Evolutionary conservation across 2,888 invertebrate genomes (phyloP).

Genomic region (Mechanitis messenoides): DNA sequence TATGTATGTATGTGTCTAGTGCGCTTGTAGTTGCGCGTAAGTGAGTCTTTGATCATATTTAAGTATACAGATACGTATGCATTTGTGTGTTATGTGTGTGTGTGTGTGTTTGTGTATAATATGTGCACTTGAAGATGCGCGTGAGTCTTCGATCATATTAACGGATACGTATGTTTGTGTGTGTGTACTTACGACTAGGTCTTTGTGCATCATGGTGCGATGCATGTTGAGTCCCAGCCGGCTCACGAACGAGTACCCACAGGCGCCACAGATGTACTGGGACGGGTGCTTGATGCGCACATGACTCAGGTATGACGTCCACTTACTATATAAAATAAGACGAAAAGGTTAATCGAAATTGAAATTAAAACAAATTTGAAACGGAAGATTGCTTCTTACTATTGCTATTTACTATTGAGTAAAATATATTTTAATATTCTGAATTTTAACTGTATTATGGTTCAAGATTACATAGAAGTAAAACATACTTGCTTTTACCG

Average conservation of each 20-base stretch:
- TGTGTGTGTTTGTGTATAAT: neutral
- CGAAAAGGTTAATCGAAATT: neutral
- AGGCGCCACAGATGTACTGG: conserved; percentile 61
- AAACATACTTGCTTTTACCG: too few species aligned
- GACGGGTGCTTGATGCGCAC: conserved; percentile 70
- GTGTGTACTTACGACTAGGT: conserved; percentile 38
- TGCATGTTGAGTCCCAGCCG: conserved; percentile 64
- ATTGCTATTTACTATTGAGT: too few species aligned
- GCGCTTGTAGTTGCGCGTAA: neutral
- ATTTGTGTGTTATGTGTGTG: neutral
- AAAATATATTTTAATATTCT: too few species aligned
- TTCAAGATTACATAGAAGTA: too few species aligned
- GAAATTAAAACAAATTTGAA: neutral
- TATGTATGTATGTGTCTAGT: conserved; percentile 5
- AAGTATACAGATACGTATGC: neutral
- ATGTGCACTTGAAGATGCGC: neutral
- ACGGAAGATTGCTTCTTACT: too few species aligned
- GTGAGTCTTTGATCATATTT: neutral
- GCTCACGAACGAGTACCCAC: conserved; percentile 69
- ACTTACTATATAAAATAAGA: conserved; percentile 43
- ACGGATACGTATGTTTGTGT: neutral
- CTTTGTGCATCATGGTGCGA: conserved; percentile 66
- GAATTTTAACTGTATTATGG: too few species aligned
- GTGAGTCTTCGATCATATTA: neutral
- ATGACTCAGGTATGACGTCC: conserved; percentile 67